phyloP scores from a whole-genome alignment of 1,140 invertebrate species.

The Andricus grossulariae region DNA sequence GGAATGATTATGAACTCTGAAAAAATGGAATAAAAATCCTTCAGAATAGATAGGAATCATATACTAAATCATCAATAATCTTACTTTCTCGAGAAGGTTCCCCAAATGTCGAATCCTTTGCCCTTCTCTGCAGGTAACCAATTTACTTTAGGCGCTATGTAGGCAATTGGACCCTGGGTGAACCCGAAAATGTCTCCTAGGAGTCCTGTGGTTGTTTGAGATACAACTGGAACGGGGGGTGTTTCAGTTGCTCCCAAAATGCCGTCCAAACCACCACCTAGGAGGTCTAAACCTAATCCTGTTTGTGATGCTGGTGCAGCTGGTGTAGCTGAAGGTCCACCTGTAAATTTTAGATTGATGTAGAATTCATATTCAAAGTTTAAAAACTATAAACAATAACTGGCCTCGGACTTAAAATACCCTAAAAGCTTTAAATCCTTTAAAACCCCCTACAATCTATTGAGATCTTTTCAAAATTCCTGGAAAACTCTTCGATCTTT shows the following conservation, averaged over 20 bases:
- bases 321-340: constrained; percentile 75
- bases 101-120: constrained; percentile 98
- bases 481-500: too few relatives aligned
- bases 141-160: constrained; percentile 88
- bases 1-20: background rate
- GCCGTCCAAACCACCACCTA: constrained; percentile 78
- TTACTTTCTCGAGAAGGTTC: constrained; percentile 91
- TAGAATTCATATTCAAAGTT: too few relatives aligned
- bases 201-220: constrained; percentile 81
- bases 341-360: constrained; percentile 43
- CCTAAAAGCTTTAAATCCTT: too few relatives aligned
- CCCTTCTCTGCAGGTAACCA: constrained; percentile 97
- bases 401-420: too few relatives aligned
- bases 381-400: too few relatives aligned
- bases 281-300: constrained; percentile 88
- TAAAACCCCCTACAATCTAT: too few relatives aligned
- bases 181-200: constrained; percentile 95
- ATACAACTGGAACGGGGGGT: constrained; percentile 72
- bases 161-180: constrained; percentile 80
- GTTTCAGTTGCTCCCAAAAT: constrained; percentile 67
- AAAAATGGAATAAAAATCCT: constrained; percentile 6
- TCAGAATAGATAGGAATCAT: too few relatives aligned
- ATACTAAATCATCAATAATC: constrained; percentile 28
- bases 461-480: too few relatives aligned
- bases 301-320: constrained; percentile 71